Percentiles rank a stretch among this genome's conserved stretches.
phyloP scores from a whole-genome alignment of 2,888 invertebrate genomes.

The Sicus ferrugineus region DNA sequence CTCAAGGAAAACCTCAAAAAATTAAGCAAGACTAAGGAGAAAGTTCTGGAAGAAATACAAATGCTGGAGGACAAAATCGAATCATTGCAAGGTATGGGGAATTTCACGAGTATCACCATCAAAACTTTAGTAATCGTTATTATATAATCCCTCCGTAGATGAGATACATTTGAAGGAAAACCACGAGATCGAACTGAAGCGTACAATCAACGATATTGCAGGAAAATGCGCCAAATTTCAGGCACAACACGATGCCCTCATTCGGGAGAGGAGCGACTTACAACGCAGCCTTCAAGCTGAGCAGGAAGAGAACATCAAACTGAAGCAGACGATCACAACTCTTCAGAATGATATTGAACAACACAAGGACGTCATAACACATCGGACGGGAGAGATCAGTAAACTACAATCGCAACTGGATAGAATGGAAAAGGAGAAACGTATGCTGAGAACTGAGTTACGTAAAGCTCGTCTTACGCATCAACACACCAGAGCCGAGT shows the following conservation, averaged over 20 bases:
- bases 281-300: constrained; percentile 76
- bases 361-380: constrained; percentile 75
- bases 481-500: constrained; percentile 62
- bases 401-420: constrained; percentile 74
- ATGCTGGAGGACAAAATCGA: constrained; percentile 59
- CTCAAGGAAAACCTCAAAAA: constrained; percentile 52
- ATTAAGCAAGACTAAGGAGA: constrained; percentile 55
- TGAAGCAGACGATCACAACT: constrained; percentile 78
- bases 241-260: constrained; percentile 76
- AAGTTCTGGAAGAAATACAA: constrained; percentile 60
- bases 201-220: constrained; percentile 58
- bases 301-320: constrained; percentile 73
- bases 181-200: constrained; percentile 59
- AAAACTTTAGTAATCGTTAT: neutral
- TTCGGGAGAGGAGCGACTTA: constrained; percentile 79
- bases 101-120: no score
- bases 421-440: constrained; percentile 76
- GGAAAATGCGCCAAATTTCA: constrained; percentile 62
- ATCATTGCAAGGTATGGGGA: constrained; percentile 52
- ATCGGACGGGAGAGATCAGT: constrained; percentile 77
- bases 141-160: constrained; percentile 45
- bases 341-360: constrained; percentile 54
- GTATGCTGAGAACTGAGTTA: constrained; percentile 69
- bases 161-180: constrained; percentile 61
- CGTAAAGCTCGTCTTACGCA: constrained; percentile 57